phyloP scores from a whole-genome alignment of 2,888 invertebrate genomes.

The Spatulosminthurus flaviceps region DNA sequence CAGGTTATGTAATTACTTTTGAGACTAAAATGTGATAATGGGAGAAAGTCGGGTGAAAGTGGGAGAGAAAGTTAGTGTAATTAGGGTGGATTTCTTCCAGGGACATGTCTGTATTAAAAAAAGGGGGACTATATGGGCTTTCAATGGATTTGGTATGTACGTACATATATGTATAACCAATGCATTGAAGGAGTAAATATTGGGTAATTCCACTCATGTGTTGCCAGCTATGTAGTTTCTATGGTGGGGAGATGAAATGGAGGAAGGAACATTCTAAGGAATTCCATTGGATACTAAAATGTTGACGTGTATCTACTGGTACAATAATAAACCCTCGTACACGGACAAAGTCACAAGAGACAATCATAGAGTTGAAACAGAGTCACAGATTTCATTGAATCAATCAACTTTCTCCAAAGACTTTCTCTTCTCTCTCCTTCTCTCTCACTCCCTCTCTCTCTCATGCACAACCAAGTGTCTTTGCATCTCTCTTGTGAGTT shows the following conservation, averaged over 20 bases:
- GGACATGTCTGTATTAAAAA: no score
- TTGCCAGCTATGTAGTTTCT: slow-evolving; percentile 5
- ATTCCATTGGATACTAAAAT: background rate
- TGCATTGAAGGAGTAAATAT: slow-evolving; percentile 3
- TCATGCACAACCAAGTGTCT: background rate
- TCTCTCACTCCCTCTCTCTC: no score
- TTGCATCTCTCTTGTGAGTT: background rate
- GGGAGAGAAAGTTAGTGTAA: no score
- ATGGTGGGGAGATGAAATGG: background rate
- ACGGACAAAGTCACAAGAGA: background rate
- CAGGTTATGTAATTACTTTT: no score
- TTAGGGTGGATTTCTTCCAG: no score
- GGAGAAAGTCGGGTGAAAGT: no score
- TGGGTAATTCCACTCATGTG: slow-evolving; percentile 35
- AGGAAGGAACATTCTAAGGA: no score
- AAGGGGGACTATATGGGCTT: no score
- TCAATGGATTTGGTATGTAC: no score
- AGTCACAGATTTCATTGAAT: slow-evolving; percentile 30
- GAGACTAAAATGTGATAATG: no score
- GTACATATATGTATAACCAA: no score
- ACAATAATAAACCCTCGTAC: background rate
- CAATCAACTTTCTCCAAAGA: slow-evolving; percentile 36
- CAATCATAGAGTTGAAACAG: slow-evolving; percentile 18
- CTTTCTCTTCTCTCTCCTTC: no score
- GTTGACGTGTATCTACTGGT: background rate